phyloP scores from a whole-genome alignment of 2,797 vertebrate genomes.

The Leuciscus waleckii region DNA sequence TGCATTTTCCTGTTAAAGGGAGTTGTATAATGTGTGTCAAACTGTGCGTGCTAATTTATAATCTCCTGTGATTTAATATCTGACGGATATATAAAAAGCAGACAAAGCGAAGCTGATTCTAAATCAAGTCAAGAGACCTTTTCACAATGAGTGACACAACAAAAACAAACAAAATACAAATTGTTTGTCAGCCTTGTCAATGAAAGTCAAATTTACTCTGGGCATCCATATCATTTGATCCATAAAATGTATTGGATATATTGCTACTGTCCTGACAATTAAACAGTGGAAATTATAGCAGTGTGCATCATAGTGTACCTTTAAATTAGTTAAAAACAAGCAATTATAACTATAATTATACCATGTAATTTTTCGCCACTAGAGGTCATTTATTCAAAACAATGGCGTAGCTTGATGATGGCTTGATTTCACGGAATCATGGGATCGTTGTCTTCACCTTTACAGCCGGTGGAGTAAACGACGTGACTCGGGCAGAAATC shows the following conservation, averaged over 20 bases:
- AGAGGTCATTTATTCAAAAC: too few species aligned
- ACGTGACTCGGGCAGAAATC: too few species aligned
- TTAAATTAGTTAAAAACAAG: too few species aligned
- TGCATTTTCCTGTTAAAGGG: conserved; percentile 9
- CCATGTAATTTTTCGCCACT: too few species aligned
- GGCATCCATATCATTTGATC: not conserved
- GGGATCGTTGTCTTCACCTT: too few species aligned
- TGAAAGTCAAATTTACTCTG: not conserved
- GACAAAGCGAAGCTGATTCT: not conserved
- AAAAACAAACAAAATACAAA: not conserved
- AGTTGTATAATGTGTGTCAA: conserved; percentile 15
- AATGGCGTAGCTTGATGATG: too few species aligned
- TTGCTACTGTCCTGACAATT: not conserved
- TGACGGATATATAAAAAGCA: not conserved
- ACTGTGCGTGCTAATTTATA: conserved; percentile 18
- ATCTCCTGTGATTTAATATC: conserved; percentile 25
- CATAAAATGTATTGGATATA: not conserved
- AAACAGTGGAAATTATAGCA: not conserved
- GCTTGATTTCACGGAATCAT: too few species aligned
- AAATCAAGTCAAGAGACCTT: not conserved
- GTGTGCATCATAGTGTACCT: too few species aligned
- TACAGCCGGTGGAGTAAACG: too few species aligned
- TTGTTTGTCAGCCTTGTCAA: not conserved
- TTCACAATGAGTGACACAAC: not conserved
- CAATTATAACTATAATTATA: too few species aligned